Conservation (phyloP, 2,113 vertebrate species). For the Aspidoscelis tigris region DNA sequence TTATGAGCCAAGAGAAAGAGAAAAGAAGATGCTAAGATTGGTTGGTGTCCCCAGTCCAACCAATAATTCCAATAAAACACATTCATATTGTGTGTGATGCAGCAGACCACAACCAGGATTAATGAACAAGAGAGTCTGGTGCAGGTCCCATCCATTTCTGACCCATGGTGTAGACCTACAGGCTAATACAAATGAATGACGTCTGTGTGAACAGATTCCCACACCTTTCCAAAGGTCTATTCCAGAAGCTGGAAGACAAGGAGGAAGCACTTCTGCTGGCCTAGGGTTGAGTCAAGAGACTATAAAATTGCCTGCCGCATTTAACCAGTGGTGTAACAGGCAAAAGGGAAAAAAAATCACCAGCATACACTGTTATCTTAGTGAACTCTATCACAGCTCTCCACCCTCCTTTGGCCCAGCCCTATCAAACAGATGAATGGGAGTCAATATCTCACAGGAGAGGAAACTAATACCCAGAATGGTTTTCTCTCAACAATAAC, state of each 20-base stretch:
- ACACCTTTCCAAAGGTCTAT: not conserved
- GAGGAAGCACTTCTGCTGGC: not conserved
- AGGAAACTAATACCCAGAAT: no score
- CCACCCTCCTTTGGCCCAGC: not conserved
- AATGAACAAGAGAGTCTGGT: no score
- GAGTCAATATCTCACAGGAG: not conserved
- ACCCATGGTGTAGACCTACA: not conserved
- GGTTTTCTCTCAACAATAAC: not conserved
- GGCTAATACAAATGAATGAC: not conserved
- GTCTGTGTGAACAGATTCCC: no score
- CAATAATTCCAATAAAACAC: not conserved
- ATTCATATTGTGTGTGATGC: slow-evolving; percentile 12
- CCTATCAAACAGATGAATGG: no score
- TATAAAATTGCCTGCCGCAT: not conserved
- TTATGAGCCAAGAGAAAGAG: not conserved
- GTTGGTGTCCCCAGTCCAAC: slow-evolving; percentile 4
- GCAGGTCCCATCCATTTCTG: not conserved
- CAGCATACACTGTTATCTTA: not conserved
- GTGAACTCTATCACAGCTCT: no score
- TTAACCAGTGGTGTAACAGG: no score
- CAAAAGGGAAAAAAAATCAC: not conserved
- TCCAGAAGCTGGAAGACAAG: no score
- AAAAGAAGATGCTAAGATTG: slow-evolving; percentile 13
- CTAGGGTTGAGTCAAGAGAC: not conserved
- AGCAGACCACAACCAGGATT: not conserved